phyloP scores from a whole-genome alignment of 2,888 invertebrate species.

The Macrosiphum euphorbiae region DNA sequence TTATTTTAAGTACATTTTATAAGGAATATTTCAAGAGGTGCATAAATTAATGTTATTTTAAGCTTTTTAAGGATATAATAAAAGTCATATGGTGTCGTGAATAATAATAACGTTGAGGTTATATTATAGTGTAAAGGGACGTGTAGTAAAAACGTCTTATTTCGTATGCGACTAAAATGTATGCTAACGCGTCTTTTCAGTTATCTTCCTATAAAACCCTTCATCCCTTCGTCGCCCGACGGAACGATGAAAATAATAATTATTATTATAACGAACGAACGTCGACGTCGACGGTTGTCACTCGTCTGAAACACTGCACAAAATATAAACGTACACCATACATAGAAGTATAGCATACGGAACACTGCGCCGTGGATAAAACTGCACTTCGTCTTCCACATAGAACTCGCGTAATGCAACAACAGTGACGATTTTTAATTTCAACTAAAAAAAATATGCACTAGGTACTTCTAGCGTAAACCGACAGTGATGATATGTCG shows the following conservation, averaged over 20 bases:
- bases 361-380: not conserved
- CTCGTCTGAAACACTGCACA: not conserved
- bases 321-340: not conserved
- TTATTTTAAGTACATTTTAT: no score
- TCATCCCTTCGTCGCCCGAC: not conserved
- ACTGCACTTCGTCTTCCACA: not conserved
- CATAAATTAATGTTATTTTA: not conserved
- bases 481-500: not conserved
- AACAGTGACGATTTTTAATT: conserved; percentile 23
- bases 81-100: not conserved
- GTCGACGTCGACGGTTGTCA: not conserved
- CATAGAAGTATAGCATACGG: not conserved
- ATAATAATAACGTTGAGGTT: not conserved
- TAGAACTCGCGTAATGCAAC: not conserved
- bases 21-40: not conserved
- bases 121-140: not conserved
- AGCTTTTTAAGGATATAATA: not conserved
- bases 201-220: not conserved
- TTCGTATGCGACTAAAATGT: not conserved
- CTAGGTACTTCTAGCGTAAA: not conserved
- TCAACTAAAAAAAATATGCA: conserved; percentile 8
- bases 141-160: not conserved
- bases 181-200: not conserved
- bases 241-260: not conserved
- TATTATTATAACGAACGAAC: not conserved